phyloP scores from a whole-genome alignment of 2,113 vertebrate species.

The Kryptolebias marmoratus region DNA sequence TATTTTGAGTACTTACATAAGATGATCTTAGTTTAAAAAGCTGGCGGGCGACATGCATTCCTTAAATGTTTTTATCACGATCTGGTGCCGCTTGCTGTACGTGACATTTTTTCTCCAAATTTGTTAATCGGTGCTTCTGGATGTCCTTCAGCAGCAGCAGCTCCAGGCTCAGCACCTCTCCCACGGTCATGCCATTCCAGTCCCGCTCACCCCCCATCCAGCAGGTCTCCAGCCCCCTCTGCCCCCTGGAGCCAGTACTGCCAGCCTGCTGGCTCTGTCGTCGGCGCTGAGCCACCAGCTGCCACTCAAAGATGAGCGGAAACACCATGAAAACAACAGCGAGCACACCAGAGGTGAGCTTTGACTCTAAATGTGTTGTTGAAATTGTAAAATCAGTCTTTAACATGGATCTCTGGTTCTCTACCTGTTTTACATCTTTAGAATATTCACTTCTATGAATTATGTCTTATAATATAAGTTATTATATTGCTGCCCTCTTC shows the following conservation, averaged over 20 bases:
- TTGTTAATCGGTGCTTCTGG: conserved; percentile 16
- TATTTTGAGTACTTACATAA: too few relatives aligned
- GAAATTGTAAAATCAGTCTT: too few relatives aligned
- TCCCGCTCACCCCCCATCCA: conserved; percentile 92
- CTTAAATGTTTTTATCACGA: neutral
- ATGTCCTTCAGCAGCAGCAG: conserved; percentile 91
- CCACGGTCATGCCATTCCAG: conserved; percentile 91
- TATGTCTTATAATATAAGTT: neutral
- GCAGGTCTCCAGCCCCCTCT: conserved; percentile 89
- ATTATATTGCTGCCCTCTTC: conserved; percentile 15
- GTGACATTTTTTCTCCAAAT: neutral
- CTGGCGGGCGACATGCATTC: neutral
- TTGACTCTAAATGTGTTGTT: neutral
- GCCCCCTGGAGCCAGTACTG: conserved; percentile 84
- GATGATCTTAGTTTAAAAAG: too few relatives aligned
- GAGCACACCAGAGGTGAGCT: conserved; percentile 70
- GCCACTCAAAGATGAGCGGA: conserved; percentile 94
- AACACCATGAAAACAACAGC: conserved; percentile 85
- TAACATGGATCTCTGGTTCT: too few relatives aligned
- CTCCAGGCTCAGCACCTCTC: conserved; percentile 97
- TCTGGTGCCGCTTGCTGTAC: neutral
- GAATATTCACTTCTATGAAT: conserved; percentile 5
- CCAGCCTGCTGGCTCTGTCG: conserved; percentile 89
- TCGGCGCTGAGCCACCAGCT: conserved; percentile 89
- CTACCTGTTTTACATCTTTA: neutral